Base-by-base conservation (phyloP, 2,888 invertebrate genomes). In the Trachelus iudaicus region DNA sequence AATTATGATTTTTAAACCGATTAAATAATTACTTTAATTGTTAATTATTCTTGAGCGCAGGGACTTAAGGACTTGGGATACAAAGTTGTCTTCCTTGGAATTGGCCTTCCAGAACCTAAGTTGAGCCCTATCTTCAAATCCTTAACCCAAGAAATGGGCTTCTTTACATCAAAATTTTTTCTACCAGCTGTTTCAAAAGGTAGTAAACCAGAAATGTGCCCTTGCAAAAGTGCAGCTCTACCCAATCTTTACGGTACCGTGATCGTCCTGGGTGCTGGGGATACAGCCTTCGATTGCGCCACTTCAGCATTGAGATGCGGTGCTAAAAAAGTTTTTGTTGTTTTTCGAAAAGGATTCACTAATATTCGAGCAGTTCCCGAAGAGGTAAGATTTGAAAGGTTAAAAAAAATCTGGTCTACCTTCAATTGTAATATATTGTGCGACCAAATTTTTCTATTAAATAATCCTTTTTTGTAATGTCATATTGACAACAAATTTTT, bases 211-310 rank as follows among this genome's bases (percentile, higher is more conserved):
- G 97, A 96, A 94, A 91, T 88, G 87, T 99, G 98, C 90, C 93
- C 94, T 1, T 97, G 97, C 89, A 96, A 95, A 86, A 83, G 87
- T 33, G 82, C 88, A 73, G 73, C 75, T 13, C 92, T 99, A 71
- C 99, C 99, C 0, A 91, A 93, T 73, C 90, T 99, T 11, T 92
- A 93, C 83, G 98, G 98, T 0, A 96, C 95, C 84, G 96, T 96
- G 0, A 95, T 99, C 79, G 99, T 99, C 0, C 92, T 99, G 69
- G 99, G 99, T 0, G 98, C 99, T 0, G 99, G 99, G 0, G 99
- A 99, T 91, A 99, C 99, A 0, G 99, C 99, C 0, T 99, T 99
- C 90, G 99, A 99, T 92, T 99, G 99, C 91, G 99, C 99, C 0
- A 99, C 99, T 0, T 98, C 99, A 0, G 98, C 98, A 0, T 92